Conservation (phyloP, 2,113 vertebrate genomes). For the Electrona antarctica region DNA sequence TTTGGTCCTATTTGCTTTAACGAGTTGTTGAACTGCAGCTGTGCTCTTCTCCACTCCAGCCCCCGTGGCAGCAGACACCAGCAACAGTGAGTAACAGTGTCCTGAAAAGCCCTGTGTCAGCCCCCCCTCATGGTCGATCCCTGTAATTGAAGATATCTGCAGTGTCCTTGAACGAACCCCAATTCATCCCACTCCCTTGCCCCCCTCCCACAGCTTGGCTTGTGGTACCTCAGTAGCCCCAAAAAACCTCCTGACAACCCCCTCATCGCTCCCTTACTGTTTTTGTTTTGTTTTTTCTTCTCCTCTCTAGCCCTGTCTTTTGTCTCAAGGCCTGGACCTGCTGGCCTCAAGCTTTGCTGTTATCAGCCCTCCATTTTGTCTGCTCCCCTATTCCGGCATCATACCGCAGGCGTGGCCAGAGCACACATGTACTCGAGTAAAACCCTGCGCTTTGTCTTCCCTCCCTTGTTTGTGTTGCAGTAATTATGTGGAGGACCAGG, state of each 20-base stretch:
- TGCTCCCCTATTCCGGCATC: neutral
- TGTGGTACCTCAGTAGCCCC: slow-evolving; percentile 30
- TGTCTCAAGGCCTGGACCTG: slow-evolving; percentile 32
- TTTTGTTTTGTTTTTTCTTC: no score
- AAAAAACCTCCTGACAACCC: neutral
- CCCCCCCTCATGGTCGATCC: slow-evolving; percentile 61
- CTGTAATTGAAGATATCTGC: slow-evolving; percentile 39
- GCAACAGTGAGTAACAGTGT: slow-evolving; percentile 73
- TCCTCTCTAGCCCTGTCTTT: slow-evolving; percentile 11
- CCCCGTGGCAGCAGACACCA: slow-evolving; percentile 60
- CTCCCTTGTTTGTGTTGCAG: slow-evolving; percentile 70
- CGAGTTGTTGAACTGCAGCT: slow-evolving; percentile 36
- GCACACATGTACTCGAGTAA: neutral
- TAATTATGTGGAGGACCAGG: slow-evolving; percentile 90
- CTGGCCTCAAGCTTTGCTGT: slow-evolving; percentile 37
- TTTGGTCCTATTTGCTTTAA: neutral
- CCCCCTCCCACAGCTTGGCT: slow-evolving; percentile 6
- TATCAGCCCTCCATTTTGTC: slow-evolving; percentile 31
- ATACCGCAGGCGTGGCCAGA: neutral
- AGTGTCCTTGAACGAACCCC: slow-evolving; percentile 26
- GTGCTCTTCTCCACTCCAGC: slow-evolving; percentile 72
- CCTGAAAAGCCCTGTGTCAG: slow-evolving; percentile 37
- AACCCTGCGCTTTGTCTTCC: neutral
- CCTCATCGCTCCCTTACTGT: neutral
- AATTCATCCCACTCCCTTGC: slow-evolving; percentile 27